Base-by-base conservation (phyloP, 2,888 invertebrate species). In the Trissoscelio sp. region DNA sequence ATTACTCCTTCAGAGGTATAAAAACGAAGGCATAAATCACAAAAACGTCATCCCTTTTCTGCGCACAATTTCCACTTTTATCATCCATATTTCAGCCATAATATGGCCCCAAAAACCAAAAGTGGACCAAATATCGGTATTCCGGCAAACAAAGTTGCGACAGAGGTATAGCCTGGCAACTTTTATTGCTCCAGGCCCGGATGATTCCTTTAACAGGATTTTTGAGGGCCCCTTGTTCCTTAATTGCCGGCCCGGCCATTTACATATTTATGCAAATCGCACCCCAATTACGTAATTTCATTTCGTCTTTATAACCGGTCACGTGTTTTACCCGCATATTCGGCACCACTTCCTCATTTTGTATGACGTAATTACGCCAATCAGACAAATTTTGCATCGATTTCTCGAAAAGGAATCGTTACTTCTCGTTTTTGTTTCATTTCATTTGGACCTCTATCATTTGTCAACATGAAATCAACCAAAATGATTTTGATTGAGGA, bases 211-310 rank as follows among this genome's bases (percentile, higher is more conserved):
- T 44, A 81, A 74, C 75, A 82, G 80, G 42, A 74, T 82, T 84
- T 84, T 82, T 72, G 57, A 46, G 53, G 12, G n/a, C 66, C 73
- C 48, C 67, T 77, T 78, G 74, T 39, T 79, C 58, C 75, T 84
- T 85, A 86, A 87, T 87, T 86, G 83, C 83, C 57, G 75, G 58
- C 34, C 81, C 74, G 62, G 79, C 80, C 83, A 83, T 87, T 86
- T 87, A 83, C 85, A 86, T 86, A 82, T 85, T 87, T 88, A 87
- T 87, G 88, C 82, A 86, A 87, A 87, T 86, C 46, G 51, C 39
- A 11, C 62, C 39, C 77, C 82, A 82, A 81, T 84, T 80, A 81
- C 75, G 78, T 85, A 82, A 83, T 83, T 83, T 79, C 48, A 83
- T 83, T 83, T 79, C 64, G 42, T n/a, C 14, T 51, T 24, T 53